Percentiles rank a stretch among this genome's conserved stretches.
phyloP scores from a whole-genome alignment of 2,888 invertebrate species.

The Pollenia angustigena region DNA sequence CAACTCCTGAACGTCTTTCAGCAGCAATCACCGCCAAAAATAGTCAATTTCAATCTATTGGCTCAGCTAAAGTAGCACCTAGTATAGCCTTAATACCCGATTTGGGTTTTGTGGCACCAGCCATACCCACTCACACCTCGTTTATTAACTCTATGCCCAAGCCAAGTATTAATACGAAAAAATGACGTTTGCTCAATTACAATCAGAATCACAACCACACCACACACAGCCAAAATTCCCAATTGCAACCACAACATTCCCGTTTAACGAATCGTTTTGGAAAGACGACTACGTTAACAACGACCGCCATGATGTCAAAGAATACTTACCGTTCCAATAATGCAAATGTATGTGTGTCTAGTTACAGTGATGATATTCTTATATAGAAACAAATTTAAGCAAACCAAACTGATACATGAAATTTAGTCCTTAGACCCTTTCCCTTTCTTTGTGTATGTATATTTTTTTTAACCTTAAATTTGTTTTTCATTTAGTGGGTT shows the following conservation, averaged over 20 bases:
- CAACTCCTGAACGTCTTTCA: slow-evolving; percentile 68
- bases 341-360: slow-evolving; percentile 69
- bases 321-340: slow-evolving; percentile 69
- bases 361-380: slow-evolving; percentile 72
- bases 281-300: slow-evolving; percentile 60
- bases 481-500: slow-evolving; percentile 32
- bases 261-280: slow-evolving; percentile 61
- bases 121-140: slow-evolving; percentile 82
- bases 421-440: slow-evolving; percentile 50
- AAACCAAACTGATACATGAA: slow-evolving; percentile 33
- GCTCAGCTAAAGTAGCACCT: slow-evolving; percentile 81
- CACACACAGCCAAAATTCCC: slow-evolving; percentile 53
- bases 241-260: slow-evolving; percentile 66
- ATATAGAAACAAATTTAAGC: slow-evolving; percentile 68
- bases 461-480: slow-evolving; percentile 17
- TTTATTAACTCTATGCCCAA: slow-evolving; percentile 82
- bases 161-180: slow-evolving; percentile 81
- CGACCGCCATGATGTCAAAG: slow-evolving; percentile 65
- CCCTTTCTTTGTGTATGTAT: slow-evolving; percentile 2
- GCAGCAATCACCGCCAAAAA: slow-evolving; percentile 52
- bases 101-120: slow-evolving; percentile 85
- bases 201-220: slow-evolving; percentile 66
- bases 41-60: slow-evolving; percentile 79
- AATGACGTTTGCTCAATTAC: slow-evolving; percentile 84
- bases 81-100: slow-evolving; percentile 86